Percentiles rank a stretch among this genome's conserved stretches.
These are phyloP conservation scores for Aspidiotus rigidus DNA, from an alignment of 2,888 invertebrate genomes.

Conservation along the genomic window DNA sequence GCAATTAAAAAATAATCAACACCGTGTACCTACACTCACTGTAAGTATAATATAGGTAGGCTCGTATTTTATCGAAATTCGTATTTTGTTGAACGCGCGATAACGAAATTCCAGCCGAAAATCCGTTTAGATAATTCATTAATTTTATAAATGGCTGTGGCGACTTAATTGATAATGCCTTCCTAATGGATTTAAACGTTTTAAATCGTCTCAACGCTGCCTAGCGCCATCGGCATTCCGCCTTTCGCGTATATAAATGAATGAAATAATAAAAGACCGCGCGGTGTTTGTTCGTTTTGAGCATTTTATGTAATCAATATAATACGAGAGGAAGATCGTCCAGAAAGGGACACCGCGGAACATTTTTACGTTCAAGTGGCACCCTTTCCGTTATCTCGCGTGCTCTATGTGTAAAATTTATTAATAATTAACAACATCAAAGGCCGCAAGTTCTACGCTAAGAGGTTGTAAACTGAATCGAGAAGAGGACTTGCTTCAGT, in stretches of 20 bases:
- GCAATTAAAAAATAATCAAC: too few relatives aligned
- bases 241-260: background rate
- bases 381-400: background rate
- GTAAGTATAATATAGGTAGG: too few relatives aligned
- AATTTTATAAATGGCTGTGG: too few relatives aligned
- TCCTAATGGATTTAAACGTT: conserved; percentile 4
- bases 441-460: background rate
- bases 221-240: background rate
- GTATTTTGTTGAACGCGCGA: too few relatives aligned
- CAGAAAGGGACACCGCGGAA: background rate
- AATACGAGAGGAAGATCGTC: background rate
- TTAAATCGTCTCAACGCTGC: background rate
- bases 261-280: conserved; percentile 1
- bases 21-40: too few relatives aligned
- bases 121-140: too few relatives aligned
- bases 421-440: background rate
- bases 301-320: background rate
- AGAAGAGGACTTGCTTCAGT: background rate
- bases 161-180: conserved; percentile 2
- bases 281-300: background rate
- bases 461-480: background rate
- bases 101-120: too few relatives aligned
- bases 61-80: too few relatives aligned
- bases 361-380: background rate
- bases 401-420: background rate